These are phyloP conservation scores for Phyllopteryx taeniolatus DNA, from an alignment of 2,113 vertebrate genomes.

Conservation along the genomic window DNA sequence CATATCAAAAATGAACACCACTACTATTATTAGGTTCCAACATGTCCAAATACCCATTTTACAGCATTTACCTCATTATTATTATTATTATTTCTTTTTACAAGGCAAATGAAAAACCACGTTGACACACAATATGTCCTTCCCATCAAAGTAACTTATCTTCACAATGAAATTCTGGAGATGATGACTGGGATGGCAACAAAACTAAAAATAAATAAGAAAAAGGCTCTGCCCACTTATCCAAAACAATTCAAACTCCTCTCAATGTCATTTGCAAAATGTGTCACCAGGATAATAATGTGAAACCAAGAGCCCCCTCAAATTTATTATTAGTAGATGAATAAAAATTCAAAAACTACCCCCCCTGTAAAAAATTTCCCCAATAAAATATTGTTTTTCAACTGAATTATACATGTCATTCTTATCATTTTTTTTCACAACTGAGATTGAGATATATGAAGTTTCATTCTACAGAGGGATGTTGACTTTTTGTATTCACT, in stretches of 20 bases:
- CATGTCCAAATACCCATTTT: conserved; percentile 52
- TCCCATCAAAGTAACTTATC: conserved; percentile 37
- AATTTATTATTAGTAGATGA: neutral
- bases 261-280: neutral
- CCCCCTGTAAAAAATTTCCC: neutral
- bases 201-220: neutral
- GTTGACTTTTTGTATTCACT: neutral
- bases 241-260: neutral
- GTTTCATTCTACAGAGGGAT: neutral
- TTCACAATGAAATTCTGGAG: conserved; percentile 19
- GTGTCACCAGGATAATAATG: neutral
- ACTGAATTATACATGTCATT: neutral
- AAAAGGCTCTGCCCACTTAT: neutral
- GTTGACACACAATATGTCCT: conserved; percentile 43
- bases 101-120: conserved; percentile 59
- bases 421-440: neutral
- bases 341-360: neutral
- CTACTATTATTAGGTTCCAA: conserved; percentile 55
- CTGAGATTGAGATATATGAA: neutral
- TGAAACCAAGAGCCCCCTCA: neutral
- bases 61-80: conserved; percentile 61
- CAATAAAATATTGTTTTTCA: neutral
- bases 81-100: conserved; percentile 33
- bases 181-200: neutral
- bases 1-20: conserved; percentile 72